A percentile compares a stretch with the other conserved stretches of the same genome.
These are phyloP conservation scores for Rhombomys opimus DNA, from an alignment of 2,113 vertebrate species.

Conservation along the genomic window DNA sequence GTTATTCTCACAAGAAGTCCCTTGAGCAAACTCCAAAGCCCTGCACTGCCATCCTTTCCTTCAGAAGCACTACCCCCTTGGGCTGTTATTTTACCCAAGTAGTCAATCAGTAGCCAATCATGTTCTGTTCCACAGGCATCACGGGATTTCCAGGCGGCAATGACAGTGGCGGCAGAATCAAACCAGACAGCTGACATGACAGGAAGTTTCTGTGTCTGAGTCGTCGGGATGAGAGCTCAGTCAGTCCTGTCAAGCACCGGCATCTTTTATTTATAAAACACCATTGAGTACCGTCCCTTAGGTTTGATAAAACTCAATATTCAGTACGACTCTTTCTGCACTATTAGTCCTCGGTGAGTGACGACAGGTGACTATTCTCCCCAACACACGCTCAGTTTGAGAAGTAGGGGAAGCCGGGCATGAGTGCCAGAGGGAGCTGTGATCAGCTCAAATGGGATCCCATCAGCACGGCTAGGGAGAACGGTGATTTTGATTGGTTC, in stretches of 20 bases:
- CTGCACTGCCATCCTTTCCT: slow-evolving; percentile 45
- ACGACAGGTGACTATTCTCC: background rate
- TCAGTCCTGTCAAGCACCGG: slow-evolving; percentile 6
- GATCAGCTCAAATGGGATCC: background rate
- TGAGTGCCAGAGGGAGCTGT: background rate
- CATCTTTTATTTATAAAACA: slow-evolving; percentile 74
- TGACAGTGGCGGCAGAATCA: slow-evolving; percentile 65
- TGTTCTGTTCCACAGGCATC: slow-evolving; percentile 62
- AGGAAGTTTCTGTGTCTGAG: slow-evolving; percentile 1
- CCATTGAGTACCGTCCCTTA: slow-evolving; percentile 57
- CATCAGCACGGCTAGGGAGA: background rate
- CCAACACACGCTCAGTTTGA: background rate
- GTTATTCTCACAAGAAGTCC: slow-evolving; percentile 80
- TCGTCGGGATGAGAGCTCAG: slow-evolving; percentile 53
- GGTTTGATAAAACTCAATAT: slow-evolving; percentile 66
- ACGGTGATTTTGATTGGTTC: slow-evolving; percentile 5
- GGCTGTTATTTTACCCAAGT: slow-evolving; percentile 61
- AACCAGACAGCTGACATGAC: slow-evolving; percentile 65
- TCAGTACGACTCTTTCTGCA: slow-evolving; percentile 27
- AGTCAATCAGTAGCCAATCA: slow-evolving; percentile 67
- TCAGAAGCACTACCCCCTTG: background rate
- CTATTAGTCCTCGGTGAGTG: background rate
- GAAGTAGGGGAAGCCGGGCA: background rate
- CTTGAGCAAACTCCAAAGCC: slow-evolving; percentile 75
- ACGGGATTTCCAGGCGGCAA: slow-evolving; percentile 53